phyloP scores from a whole-genome alignment of 2,888 invertebrate genomes.

The Sphaerophoria taeniata region DNA sequence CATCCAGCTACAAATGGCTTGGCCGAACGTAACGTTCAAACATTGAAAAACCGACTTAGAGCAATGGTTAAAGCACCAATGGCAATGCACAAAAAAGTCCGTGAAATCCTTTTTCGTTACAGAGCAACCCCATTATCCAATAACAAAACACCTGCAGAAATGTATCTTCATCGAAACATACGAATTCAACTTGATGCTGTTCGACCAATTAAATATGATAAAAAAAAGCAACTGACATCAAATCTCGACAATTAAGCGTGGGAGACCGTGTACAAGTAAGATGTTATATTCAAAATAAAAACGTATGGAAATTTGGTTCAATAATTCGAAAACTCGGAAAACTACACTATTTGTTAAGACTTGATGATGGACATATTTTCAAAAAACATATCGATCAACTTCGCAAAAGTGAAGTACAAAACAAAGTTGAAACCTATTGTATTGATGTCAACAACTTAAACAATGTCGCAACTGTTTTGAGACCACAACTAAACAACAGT shows the following conservation, averaged over 20 bases:
- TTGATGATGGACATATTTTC: neutral
- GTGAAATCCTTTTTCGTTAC: neutral
- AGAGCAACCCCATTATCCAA: neutral
- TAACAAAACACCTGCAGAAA: neutral
- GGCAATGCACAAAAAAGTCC: neutral
- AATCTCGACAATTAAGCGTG: neutral
- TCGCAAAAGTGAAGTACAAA: neutral
- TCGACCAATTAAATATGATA: slow-evolving; percentile 3
- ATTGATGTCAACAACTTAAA: too few relatives aligned
- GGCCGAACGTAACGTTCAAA: neutral
- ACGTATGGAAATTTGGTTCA: neutral
- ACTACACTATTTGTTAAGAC: neutral
- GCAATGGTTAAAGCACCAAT: neutral
- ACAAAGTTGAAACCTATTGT: neutral
- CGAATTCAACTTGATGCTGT: slow-evolving; percentile 1
- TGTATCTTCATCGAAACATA: slow-evolving; percentile 8
- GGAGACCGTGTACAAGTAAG: too few relatives aligned
- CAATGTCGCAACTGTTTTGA: too few relatives aligned
- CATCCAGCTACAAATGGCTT: neutral
- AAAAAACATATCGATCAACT: neutral
- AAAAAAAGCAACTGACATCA: slow-evolving; percentile 2
- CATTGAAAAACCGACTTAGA: neutral
- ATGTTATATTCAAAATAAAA: neutral
- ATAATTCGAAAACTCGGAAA: neutral
- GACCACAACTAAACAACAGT: too few relatives aligned